Evolutionary conservation across 2,113 vertebrate genomes (phyloP).

Genomic region (Entomyzon cyanotis): DNA sequence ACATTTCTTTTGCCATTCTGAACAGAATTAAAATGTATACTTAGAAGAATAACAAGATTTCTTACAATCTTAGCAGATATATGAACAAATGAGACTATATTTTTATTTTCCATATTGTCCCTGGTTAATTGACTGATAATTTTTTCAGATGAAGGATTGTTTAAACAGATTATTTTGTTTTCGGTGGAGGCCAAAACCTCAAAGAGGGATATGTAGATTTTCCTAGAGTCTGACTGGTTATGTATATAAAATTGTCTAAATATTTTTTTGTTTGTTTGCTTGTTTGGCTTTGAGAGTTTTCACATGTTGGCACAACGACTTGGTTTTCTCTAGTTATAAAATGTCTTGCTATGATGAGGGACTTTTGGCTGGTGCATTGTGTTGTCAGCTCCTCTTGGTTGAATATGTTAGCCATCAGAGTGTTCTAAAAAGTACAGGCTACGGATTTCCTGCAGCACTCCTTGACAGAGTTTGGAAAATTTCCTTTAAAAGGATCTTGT

Average conservation of each 20-base stretch:
- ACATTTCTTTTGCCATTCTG: not conserved
- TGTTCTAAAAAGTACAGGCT: not conserved
- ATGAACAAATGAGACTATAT: not conserved
- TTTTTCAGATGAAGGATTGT: not conserved
- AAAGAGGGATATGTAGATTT: not conserved
- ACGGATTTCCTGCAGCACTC: not conserved
- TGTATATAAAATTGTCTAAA: not conserved
- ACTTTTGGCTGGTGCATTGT: not conserved
- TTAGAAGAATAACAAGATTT: not conserved
- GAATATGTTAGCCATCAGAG: not conserved
- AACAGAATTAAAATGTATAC: not conserved
- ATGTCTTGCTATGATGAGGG: not conserved
- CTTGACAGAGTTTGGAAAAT: not conserved
- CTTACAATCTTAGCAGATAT: not conserved
- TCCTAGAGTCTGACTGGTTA: not conserved
- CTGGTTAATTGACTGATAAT: not conserved
- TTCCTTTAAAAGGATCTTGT: not conserved
- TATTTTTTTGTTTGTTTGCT: not conserved
- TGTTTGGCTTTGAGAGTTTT: not conserved
- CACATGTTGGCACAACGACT: not conserved
- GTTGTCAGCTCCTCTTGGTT: not conserved
- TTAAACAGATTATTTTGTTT: not conserved
- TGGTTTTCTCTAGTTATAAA: not conserved
- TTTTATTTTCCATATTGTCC: not conserved
- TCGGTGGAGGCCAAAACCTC: not conserved